phyloP scores from a whole-genome alignment of 1,140 invertebrate genomes.

The Drosophila equinoxialis region DNA sequence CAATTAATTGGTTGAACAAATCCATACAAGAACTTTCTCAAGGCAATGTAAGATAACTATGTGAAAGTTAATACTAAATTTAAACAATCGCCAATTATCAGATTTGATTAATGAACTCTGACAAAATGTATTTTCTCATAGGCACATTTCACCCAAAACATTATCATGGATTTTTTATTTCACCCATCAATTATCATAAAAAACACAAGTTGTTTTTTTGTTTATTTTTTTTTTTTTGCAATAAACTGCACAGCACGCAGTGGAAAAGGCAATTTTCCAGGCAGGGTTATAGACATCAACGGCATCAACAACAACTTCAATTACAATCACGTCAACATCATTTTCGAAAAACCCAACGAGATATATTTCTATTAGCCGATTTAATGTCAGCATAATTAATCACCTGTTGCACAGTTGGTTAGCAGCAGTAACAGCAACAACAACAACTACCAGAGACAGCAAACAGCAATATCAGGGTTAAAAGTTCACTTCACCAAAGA shows the following conservation, averaged over 20 bases:
- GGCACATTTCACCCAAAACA: conserved; percentile 64
- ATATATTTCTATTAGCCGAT: conserved; percentile 82
- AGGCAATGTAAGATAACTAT: conserved; percentile 16
- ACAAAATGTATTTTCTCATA: conserved; percentile 72
- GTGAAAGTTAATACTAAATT: conserved; percentile 57
- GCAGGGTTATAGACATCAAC: conserved; percentile 65
- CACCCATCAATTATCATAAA: conserved; percentile 76
- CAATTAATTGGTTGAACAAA: conserved; percentile 12
- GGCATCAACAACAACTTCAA: conserved; percentile 70
- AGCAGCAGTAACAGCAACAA: conserved; percentile 36
- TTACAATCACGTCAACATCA: conserved; percentile 80
- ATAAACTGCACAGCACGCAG: conserved; percentile 75
- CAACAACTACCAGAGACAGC: conserved; percentile 28
- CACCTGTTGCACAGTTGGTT: conserved; percentile 51
- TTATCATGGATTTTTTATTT: conserved; percentile 41
- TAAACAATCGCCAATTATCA: conserved; percentile 75
- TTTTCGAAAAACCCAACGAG: conserved; percentile 73
- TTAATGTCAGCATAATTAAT: conserved; percentile 82
- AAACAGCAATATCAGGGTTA: conserved; percentile 56
- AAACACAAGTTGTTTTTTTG: conserved; percentile 22
- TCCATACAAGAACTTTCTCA: background rate
- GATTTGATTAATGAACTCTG: conserved; percentile 69
- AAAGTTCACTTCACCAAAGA: conserved; percentile 62
- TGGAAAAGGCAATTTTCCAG: conserved; percentile 74
- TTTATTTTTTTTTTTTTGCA: conserved; percentile 62